Conservation (phyloP, 1,140 invertebrate genomes). For the Drosophila pallidifrons region DNA sequence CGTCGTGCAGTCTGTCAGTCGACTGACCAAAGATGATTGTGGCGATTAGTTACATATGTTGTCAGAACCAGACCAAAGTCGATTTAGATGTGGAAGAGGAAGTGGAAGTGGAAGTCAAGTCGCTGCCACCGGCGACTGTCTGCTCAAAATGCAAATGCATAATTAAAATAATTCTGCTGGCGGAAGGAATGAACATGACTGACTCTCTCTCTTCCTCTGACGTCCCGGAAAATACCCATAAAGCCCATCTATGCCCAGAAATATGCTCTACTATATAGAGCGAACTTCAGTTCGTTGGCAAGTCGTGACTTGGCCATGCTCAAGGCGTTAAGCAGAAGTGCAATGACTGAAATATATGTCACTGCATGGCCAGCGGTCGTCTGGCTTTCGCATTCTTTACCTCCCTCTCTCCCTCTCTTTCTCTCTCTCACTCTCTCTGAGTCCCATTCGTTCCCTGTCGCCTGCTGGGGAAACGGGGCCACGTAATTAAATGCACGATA, state of each 20-base stretch:
- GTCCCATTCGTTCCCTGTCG: background rate
- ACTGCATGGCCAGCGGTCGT: constrained; percentile 25
- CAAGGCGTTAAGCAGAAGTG: constrained; percentile 35
- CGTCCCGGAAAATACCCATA: constrained; percentile 16
- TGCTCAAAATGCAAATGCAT: constrained; percentile 57
- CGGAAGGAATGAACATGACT: constrained; percentile 59
- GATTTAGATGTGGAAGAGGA: background rate
- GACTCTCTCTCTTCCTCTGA: constrained; percentile 18
- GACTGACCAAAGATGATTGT: constrained; percentile 27
- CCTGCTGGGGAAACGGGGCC: constrained; percentile 1
- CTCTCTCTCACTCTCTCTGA: background rate
- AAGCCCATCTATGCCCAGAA: constrained; percentile 1
- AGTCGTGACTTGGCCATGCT: constrained; percentile 19
- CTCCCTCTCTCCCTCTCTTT: background rate
- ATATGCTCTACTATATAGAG: constrained; percentile 3
- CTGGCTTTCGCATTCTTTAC: background rate
- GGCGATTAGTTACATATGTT: constrained; percentile 67
- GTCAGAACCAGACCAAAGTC: constrained; percentile 18
- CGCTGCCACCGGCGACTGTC: constrained; percentile 25
- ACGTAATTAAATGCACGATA: constrained; percentile 67
- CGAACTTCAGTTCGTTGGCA: background rate
- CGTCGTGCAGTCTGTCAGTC: background rate
- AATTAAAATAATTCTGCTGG: constrained; percentile 67
- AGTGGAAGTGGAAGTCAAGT: constrained; percentile 21
- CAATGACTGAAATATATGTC: constrained; percentile 58